Evolutionary conservation across 2,113 vertebrate species (phyloP), one percentile per base, ranked within the genome.

Genomic region (Datnioides undecimradiatus): DNA sequence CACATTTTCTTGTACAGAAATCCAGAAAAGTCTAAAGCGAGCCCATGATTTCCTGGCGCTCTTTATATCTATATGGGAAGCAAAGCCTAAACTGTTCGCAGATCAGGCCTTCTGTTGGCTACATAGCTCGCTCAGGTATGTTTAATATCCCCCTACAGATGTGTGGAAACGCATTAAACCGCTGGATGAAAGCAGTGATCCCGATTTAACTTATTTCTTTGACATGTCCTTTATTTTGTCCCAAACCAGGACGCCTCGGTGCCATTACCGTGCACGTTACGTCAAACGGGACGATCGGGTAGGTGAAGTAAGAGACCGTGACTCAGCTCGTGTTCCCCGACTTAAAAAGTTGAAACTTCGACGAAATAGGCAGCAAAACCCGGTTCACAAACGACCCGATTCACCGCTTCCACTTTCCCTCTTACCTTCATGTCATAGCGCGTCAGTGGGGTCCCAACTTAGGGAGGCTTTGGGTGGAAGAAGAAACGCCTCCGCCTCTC

Each of bases 401-500:
- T 13, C 48, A 5, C 48, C 13, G 25, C 25, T n/a, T 49, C 46
- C 43, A 29, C 65, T 79, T 73, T 55, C 73, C 64, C 63, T 73
- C 92, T 94, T 93, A 95, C 93, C 92, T 92, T 93, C 89, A 89
- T 88, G 90, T 59, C 89, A 91, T 82, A 33, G 77, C 88, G 78
- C 78, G 82, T 92, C 92, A 83, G 87, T 19, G 68, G 80, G 72
- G 73, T 93, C 91, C 90, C 87, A 89, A 92, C 80, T 93, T 80
- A 64, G 91, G 88, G 68, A 84, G 86, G 79, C 70, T 88, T 80
- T 54, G 63, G 82, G 82, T 43, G 71, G 82, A 78, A 71, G 68
- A 49, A 84, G 84, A 72, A 80, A 91, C 79, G 90, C 89, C 88
- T 86, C 85, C 81, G 79, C 79, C 90, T 80, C 77, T 93, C 90